Evolutionary conservation across 2,797 vertebrate genomes (phyloP).

Genomic region (Carapus acus): DNA sequence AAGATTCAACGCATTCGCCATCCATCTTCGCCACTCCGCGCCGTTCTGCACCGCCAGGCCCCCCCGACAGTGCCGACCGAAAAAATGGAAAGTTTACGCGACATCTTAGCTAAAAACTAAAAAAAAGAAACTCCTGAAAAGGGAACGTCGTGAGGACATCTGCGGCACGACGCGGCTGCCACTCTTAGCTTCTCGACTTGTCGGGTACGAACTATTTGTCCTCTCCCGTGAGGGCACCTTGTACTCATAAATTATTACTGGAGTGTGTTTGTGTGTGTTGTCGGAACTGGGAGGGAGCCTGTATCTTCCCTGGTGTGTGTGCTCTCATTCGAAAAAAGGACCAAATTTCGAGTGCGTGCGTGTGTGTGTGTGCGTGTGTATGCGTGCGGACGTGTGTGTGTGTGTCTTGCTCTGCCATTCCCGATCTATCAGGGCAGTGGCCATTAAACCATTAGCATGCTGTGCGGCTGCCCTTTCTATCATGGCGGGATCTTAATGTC

Average conservation of each 20-base stretch:
- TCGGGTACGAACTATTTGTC: slow-evolving; percentile 27
- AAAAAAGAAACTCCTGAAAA: no score
- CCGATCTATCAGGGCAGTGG: slow-evolving; percentile 31
- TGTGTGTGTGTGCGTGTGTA: not conserved
- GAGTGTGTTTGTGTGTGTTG: slow-evolving; percentile 22
- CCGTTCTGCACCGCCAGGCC: not conserved
- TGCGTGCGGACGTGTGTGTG: no score
- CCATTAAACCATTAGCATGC: slow-evolving; percentile 60
- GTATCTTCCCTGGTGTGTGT: slow-evolving; percentile 16
- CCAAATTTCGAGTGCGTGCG: no score
- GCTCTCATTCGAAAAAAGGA: no score
- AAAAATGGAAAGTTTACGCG: slow-evolving; percentile 6
- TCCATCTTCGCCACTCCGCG: slow-evolving; percentile 20
- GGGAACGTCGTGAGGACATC: not conserved
- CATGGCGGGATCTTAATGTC: slow-evolving; percentile 56
- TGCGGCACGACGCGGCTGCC: slow-evolving; percentile 7
- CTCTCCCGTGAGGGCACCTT: slow-evolving; percentile 41
- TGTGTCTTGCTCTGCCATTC: slow-evolving; percentile 4
- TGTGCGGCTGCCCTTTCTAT: slow-evolving; percentile 62
- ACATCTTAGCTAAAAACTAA: slow-evolving; percentile 8
- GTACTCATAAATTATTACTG: slow-evolving; percentile 34
- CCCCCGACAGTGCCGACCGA: slow-evolving; percentile 5
- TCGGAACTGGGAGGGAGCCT: slow-evolving; percentile 8
- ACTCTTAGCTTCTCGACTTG: slow-evolving; percentile 25
- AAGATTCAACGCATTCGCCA: slow-evolving; percentile 30